These are phyloP conservation scores for Maniola jurtina DNA, from an alignment of 1,140 invertebrate genomes.

Conservation along the genomic window DNA sequence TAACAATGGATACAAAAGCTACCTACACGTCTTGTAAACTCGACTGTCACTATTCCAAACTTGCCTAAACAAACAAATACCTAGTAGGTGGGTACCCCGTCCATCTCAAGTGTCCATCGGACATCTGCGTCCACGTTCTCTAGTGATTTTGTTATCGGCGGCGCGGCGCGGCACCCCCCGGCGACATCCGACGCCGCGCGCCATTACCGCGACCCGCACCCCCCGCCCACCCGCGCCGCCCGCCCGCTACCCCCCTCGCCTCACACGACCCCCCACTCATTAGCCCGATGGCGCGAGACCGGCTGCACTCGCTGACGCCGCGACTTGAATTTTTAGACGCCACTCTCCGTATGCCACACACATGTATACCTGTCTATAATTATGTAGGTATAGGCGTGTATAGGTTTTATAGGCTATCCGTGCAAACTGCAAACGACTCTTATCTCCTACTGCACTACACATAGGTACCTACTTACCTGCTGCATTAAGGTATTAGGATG, in stretches of 20 bases:
- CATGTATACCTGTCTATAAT: too few relatives aligned
- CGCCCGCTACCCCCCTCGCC: conserved; percentile 21
- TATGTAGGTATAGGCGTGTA: too few relatives aligned
- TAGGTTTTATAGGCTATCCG: background rate
- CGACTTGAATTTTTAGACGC: conserved; percentile 65
- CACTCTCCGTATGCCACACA: conserved; percentile 21
- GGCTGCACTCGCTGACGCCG: conserved; percentile 56
- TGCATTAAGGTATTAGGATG: too few relatives aligned
- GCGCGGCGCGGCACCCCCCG: conserved; percentile 68
- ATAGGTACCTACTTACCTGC: too few relatives aligned
- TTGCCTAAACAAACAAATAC: background rate
- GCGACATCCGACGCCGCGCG: conserved; percentile 75
- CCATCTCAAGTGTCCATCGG: conserved; percentile 39
- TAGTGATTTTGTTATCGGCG: conserved; percentile 77
- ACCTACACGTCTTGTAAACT: too few relatives aligned
- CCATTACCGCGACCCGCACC: conserved; percentile 60
- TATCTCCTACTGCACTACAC: too few relatives aligned
- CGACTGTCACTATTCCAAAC: too few relatives aligned
- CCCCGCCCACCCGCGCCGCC: conserved; percentile 21
- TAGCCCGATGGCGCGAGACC: conserved; percentile 66
- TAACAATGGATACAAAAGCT: too few relatives aligned
- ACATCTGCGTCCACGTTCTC: conserved; percentile 52
- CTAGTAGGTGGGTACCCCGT: conserved; percentile 18
- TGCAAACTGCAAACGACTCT: background rate
- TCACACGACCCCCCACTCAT: conserved; percentile 52